Evolutionary conservation across 2,888 invertebrate species (phyloP).

Genomic region (Charanyca ferruginea): DNA sequence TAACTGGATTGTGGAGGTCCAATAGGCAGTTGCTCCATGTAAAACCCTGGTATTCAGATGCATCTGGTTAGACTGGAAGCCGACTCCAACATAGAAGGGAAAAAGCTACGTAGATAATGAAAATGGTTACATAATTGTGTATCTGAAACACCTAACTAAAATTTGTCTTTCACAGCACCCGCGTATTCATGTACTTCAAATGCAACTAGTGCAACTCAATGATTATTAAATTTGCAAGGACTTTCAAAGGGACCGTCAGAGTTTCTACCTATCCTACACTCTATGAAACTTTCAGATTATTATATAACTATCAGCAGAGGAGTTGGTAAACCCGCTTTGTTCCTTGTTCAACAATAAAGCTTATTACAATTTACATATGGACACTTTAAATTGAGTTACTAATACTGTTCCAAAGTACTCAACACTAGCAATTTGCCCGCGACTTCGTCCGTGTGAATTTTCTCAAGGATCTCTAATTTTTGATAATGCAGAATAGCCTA

Average conservation of each 20-base stretch:
- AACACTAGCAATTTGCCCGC: no score
- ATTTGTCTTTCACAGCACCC: neutral
- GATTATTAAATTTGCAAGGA: constrained; percentile 26
- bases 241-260: constrained; percentile 18
- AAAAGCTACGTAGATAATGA: no score
- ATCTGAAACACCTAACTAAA: constrained; percentile 1
- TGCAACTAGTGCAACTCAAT: constrained; percentile 14
- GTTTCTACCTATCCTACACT: neutral
- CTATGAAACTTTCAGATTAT: constrained; percentile 17
- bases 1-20: no score
- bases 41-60: no score
- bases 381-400: constrained; percentile 17
- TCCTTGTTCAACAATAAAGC: constrained; percentile 19
- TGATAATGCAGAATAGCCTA: no score
- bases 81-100: no score
- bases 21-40: no score
- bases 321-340: constrained; percentile 3
- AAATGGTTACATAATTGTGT: no score
- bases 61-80: no score
- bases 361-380: constrained; percentile 9
- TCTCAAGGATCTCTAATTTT: no score
- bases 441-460: no score
- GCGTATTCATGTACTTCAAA: constrained; percentile 12
- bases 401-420: constrained; percentile 21
- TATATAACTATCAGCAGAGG: constrained; percentile 19